These are phyloP conservation scores for Halcyon badia DNA, from an alignment of 2,797 vertebrate species.

Conservation along the genomic window DNA sequence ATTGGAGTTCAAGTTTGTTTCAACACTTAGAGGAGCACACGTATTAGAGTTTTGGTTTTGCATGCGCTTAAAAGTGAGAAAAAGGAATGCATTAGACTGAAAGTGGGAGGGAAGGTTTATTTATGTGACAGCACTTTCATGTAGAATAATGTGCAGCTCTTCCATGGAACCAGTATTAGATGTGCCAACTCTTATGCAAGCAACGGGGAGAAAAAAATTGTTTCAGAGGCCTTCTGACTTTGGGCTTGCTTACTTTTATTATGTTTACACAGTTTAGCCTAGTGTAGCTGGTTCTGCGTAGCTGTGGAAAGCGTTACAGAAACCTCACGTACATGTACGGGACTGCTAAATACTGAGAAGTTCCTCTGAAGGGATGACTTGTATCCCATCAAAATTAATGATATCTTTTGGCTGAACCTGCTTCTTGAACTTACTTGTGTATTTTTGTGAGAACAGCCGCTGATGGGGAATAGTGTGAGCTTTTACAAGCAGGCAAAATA, in stretches of 20 bases:
- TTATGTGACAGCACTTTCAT: not conserved
- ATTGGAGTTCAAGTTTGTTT: not conserved
- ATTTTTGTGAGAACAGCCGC: not conserved
- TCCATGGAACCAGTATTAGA: not conserved
- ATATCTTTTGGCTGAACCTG: not conserved
- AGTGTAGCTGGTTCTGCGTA: not conserved
- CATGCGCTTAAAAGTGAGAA: not conserved
- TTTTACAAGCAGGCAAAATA: not conserved
- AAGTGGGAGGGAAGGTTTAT: not conserved
- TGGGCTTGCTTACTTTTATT: not conserved
- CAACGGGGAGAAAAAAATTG: not conserved
- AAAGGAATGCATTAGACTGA: not conserved
- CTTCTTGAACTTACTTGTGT: not conserved
- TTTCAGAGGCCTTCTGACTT: not conserved
- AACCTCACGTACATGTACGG: fast-evolving
- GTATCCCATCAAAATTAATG: not conserved
- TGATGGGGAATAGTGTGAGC: not conserved
- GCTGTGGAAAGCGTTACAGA: not conserved
- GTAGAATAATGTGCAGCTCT: not conserved
- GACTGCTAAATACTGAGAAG: not conserved
- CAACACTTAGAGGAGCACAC: not conserved
- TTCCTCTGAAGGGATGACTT: not conserved
- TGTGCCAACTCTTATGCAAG: not conserved
- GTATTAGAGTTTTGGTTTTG: not conserved
- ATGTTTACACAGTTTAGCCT: not conserved